Conservation (phyloP, 2,113 vertebrate genomes). For the Oreochromis aureus region DNA sequence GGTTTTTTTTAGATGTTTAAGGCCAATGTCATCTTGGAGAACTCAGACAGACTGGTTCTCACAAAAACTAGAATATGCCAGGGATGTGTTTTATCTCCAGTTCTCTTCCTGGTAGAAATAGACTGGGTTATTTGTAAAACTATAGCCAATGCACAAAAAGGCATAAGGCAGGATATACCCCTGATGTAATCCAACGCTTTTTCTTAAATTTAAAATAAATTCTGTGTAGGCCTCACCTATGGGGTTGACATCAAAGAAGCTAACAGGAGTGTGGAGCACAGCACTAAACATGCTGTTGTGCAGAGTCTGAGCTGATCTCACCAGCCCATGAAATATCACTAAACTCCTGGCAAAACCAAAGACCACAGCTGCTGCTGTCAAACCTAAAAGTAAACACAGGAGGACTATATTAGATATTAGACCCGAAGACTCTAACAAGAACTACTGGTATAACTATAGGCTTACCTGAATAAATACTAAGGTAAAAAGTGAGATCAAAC, state of each 20-base stretch:
- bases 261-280: constrained; percentile 80
- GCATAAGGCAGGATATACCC: background rate
- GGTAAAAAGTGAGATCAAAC: constrained; percentile 74
- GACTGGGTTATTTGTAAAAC: background rate
- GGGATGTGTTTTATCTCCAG: background rate
- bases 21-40: background rate
- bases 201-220: background rate
- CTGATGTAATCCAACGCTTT: background rate
- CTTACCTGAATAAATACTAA: constrained; percentile 85
- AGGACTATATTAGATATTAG: background rate
- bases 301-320: constrained; percentile 77
- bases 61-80: background rate
- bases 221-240: constrained; percentile 73
- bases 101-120: background rate
- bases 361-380: constrained; percentile 76
- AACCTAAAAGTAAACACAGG: constrained; percentile 60
- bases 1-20: background rate
- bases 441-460: background rate
- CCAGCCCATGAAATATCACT: constrained; percentile 80
- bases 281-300: constrained; percentile 89
- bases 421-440: background rate
- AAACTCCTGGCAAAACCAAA: constrained; percentile 80
- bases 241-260: constrained; percentile 94
- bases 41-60: background rate
- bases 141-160: background rate